Evolutionary conservation across 2,888 invertebrate genomes (phyloP).

Genomic region (Glaucopsyche alexis): DNA sequence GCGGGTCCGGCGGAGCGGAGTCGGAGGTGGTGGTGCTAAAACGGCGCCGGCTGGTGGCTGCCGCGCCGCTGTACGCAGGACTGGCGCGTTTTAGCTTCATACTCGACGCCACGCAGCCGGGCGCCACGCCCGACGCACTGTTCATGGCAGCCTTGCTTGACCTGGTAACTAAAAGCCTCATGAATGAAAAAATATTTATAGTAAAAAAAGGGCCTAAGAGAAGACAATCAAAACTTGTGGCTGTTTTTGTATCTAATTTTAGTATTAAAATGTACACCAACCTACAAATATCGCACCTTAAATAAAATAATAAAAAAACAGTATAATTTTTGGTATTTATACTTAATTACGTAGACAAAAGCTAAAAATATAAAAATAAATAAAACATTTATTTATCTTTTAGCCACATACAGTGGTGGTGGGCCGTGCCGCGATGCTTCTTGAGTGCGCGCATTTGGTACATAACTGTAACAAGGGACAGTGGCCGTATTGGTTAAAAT

Average conservation of each 20-base stretch:
- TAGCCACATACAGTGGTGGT: slow-evolving; percentile 97
- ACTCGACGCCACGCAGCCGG: slow-evolving; percentile 97
- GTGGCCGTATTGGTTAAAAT: slow-evolving; percentile 99
- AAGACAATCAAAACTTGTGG: too few relatives aligned
- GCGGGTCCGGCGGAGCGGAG: slow-evolving; percentile 85
- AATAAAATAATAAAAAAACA: too few relatives aligned
- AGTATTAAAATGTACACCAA: too few relatives aligned
- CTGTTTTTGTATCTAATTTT: too few relatives aligned
- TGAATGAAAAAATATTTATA: too few relatives aligned
- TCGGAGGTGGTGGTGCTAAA: slow-evolving; percentile 94
- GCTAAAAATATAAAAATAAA: background rate
- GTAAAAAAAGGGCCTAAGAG: background rate
- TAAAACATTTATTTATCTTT: background rate
- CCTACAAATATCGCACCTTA: too few relatives aligned
- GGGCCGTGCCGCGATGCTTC: slow-evolving; percentile 92
- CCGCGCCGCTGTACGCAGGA: slow-evolving; percentile 90
- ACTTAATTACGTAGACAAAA: background rate
- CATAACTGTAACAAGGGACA: slow-evolving; percentile 98
- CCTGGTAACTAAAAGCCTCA: slow-evolving; percentile 82
- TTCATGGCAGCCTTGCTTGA: slow-evolving; percentile 96
- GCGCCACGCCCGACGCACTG: slow-evolving; percentile 97
- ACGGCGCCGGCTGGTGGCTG: slow-evolving; percentile 91
- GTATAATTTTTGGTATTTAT: background rate
- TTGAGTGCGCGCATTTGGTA: slow-evolving; percentile 98
- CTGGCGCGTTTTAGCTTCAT: slow-evolving; percentile 94